Evolutionary conservation across 2,888 invertebrate species (phyloP).

Genomic region (Drosophila putrida): DNA sequence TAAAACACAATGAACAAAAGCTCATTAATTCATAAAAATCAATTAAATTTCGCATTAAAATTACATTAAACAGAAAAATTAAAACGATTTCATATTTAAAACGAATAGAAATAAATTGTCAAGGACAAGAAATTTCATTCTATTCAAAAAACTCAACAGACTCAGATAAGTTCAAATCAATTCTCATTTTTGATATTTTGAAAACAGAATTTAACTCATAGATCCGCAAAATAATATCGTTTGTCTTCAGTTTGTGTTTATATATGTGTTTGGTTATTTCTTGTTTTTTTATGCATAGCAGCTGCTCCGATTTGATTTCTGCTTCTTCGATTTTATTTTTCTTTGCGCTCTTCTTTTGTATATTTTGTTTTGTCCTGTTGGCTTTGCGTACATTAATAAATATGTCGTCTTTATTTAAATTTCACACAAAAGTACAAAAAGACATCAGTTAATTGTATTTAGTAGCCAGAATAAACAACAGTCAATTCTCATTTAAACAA

Average conservation of each 20-base stretch:
- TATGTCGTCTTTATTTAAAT: slow-evolving; percentile 18
- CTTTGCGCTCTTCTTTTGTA: slow-evolving; percentile 13
- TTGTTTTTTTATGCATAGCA: slow-evolving; percentile 12
- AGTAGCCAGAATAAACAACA: slow-evolving; percentile 33
- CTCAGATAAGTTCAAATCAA: slow-evolving; percentile 16
- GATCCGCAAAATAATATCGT: not conserved
- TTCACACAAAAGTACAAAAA: slow-evolving; percentile 31
- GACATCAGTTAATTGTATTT: slow-evolving; percentile 29
- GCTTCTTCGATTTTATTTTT: slow-evolving; percentile 20
- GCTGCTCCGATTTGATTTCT: slow-evolving; percentile 19
- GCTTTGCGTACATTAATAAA: slow-evolving; percentile 50
- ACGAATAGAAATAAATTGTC: slow-evolving; percentile 5
- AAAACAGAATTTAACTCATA: slow-evolving; percentile 22
- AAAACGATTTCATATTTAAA: slow-evolving; percentile 2
- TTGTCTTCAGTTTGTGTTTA: slow-evolving; percentile 1
- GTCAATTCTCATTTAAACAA: slow-evolving; percentile 40
- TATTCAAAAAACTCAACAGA: slow-evolving; percentile 9
- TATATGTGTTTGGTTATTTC: not conserved
- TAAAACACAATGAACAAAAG: slow-evolving; percentile 41
- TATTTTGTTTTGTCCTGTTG: slow-evolving; percentile 10
- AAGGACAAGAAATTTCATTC: not conserved
- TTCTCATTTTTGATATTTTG: slow-evolving; percentile 42
- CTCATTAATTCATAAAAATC: slow-evolving; percentile 27
- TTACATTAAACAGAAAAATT: slow-evolving; percentile 11
- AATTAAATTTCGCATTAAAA: slow-evolving; percentile 14